Evolutionary conservation across 2,888 invertebrate genomes (phyloP), one percentile per base, ranked within the genome.

Genomic region (Norana najaformis): DNA sequence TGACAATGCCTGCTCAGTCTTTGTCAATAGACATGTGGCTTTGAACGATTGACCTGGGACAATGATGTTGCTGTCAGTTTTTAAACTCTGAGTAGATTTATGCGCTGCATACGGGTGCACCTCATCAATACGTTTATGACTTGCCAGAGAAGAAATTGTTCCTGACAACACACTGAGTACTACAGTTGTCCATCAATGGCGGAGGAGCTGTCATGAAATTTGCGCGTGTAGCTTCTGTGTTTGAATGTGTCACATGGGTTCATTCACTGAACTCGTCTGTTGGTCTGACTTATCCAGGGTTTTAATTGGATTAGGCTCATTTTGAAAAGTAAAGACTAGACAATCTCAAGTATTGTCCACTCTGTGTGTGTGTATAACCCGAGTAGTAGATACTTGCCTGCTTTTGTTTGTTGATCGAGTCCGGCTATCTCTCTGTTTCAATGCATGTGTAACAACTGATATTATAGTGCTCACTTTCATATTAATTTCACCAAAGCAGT

Each of bases 11-110:
- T 37, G 36, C 35, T 85, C 37, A 35, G 85, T 37, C 85, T 85
- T 85, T 85, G 85, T 36, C 34, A 85, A 85, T 36, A 85, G 36
- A 85, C 36, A 85, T n/a, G 37, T 35, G 85, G 85, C 37, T 85
- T 36, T 85, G 36, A 36, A 85, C 23, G 37, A 35, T 85, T 85
- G 85, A 85, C 85, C 85, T 36, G 37, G 85, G 37, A 85, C 85
- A 85, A 37, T 85, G 36, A 23, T 85, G 85, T 85, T 23, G 37
- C 23, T 85, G 85, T 35, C 37, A 85, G 35, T 85, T 85, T n/a
- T 30, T 69, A 36, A 35, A n/a, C 37, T 35, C 16, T 85, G 36
- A 13, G 16, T 30, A 69, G 69, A 69, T 69, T 69, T 69, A 69
- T n/a, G 8, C 69, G 30, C 69, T 69, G 69, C 69, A 8, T 69